Percentiles rank a stretch among this genome's conserved stretches.
phyloP scores from a whole-genome alignment of 64 coral and sea anemone genomes.

The Exaiptasia diaphana region DNA sequence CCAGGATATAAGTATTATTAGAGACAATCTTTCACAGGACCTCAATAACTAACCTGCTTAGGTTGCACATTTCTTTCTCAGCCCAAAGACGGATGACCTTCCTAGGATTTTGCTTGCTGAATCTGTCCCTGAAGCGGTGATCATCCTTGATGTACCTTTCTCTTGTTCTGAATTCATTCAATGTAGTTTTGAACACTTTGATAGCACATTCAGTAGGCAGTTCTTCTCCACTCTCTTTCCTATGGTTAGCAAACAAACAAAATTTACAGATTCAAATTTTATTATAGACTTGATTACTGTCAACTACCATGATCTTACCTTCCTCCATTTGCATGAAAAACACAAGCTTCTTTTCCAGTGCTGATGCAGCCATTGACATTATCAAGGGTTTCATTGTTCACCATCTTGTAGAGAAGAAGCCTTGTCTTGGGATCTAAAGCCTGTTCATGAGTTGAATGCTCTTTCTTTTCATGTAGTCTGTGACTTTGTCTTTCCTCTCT shows the following conservation, averaged over 20 bases:
- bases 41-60: conserved; percentile 59
- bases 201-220: conserved; percentile 90
- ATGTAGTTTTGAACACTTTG: conserved; percentile 94
- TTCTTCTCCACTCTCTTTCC: conserved; percentile 57
- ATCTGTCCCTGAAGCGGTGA: conserved; percentile 90
- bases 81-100: conserved; percentile 95
- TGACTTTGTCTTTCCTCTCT: conserved; percentile 77
- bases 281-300: no score
- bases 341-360: conserved; percentile 93
- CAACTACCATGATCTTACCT: conserved; percentile 46
- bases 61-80: conserved; percentile 98
- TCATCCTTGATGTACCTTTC: conserved; percentile 97
- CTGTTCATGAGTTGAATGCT: conserved; percentile 99
- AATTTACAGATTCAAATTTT: no score
- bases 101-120: conserved; percentile 95
- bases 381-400: conserved; percentile 75
- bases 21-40: neutral
- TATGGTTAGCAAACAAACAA: neutral
- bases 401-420: conserved; percentile 84
- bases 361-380: conserved; percentile 88
- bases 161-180: conserved; percentile 94
- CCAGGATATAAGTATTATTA: neutral
- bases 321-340: conserved; percentile 94
- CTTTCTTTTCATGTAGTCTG: conserved; percentile 94
- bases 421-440: conserved; percentile 91